Conservation (phyloP, 2,797 vertebrate species). For the Coregonus suidteri region DNA sequence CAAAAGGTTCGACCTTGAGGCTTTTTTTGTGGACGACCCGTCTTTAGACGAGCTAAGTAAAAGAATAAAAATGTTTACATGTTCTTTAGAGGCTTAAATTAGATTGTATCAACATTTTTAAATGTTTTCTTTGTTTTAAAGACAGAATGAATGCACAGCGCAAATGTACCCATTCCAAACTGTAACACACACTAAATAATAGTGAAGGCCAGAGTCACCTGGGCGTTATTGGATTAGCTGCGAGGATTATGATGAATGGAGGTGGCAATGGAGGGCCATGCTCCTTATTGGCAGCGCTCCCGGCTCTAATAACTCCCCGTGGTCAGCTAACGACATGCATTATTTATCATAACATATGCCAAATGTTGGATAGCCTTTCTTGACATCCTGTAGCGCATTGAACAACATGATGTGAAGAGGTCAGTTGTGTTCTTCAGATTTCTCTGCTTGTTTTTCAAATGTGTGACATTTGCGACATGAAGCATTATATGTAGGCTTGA, state of each 20-base stretch:
- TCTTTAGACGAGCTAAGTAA: too few species aligned
- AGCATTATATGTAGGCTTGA: background rate
- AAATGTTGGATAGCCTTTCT: conserved; percentile 29
- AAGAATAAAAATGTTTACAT: too few species aligned
- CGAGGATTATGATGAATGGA: conserved; percentile 45
- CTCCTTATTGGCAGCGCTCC: conserved; percentile 32
- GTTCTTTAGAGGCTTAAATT: background rate
- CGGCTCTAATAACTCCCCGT: conserved; percentile 49
- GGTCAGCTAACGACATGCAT: conserved; percentile 54
- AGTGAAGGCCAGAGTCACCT: background rate
- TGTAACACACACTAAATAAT: conserved; percentile 29
- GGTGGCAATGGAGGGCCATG: conserved; percentile 13
- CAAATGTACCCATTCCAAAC: background rate
- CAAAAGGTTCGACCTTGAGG: too few species aligned
- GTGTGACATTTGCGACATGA: too few species aligned
- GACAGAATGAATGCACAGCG: background rate
- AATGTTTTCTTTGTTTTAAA: background rate
- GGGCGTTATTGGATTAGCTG: conserved; percentile 48
- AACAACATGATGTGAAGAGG: background rate
- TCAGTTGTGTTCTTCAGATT: background rate
- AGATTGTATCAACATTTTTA: background rate
- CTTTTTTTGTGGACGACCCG: too few species aligned
- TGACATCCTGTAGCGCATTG: conserved; percentile 13
- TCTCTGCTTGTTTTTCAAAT: too few species aligned
- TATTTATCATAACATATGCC: conserved; percentile 52